phyloP scores from a whole-genome alignment of 53 echinoderm and acorn worm species.

The Patiria pectinifera region DNA sequence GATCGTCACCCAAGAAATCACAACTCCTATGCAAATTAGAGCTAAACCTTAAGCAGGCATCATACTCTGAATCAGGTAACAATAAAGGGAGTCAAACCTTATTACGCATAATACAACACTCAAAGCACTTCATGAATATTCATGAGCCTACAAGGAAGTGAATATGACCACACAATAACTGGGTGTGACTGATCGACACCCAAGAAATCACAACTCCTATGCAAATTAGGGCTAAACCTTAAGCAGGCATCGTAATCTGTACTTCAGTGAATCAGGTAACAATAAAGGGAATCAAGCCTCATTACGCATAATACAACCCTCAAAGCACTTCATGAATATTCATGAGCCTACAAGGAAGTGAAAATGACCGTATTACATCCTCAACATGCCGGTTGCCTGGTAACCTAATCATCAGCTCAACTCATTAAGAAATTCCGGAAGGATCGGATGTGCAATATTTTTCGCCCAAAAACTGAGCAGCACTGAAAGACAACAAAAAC shows the following conservation, averaged over 20 bases:
- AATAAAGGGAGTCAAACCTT: background rate
- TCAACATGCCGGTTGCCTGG: background rate
- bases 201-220: background rate
- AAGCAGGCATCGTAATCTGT: background rate
- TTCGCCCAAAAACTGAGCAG: background rate
- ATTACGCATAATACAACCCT: background rate
- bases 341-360: constrained; percentile 1
- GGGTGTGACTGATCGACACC: background rate
- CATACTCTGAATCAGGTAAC: background rate
- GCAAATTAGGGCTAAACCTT: background rate
- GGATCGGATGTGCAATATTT: background rate
- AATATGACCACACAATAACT: background rate
- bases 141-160: constrained; percentile 1
- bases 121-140: background rate
- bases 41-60: background rate
- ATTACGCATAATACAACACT: background rate
- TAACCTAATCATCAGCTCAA: background rate
- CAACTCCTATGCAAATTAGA: background rate
- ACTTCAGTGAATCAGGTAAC: background rate
- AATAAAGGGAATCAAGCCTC: background rate
- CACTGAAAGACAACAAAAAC: background rate
- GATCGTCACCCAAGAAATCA: background rate
- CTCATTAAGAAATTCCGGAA: constrained; percentile 17
- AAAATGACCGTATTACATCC: background rate
- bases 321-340: background rate